A percentile compares a stretch with the other conserved stretches of the same genome.
Conservation (phyloP, 2,888 invertebrate genomes). For the Aphrophora alni region DNA sequence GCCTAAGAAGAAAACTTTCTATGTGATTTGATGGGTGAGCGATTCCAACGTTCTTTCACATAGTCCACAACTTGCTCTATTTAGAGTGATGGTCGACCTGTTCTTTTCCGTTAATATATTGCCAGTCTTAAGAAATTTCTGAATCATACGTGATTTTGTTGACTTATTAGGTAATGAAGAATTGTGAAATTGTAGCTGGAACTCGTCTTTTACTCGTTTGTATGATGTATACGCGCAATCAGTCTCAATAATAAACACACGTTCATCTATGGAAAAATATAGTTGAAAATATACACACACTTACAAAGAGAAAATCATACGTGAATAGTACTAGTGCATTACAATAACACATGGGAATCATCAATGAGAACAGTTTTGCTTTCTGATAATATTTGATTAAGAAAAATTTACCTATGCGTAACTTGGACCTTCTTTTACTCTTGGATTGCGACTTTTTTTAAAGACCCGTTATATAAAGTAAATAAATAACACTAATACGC, state of each 20-base stretch:
- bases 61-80: neutral
- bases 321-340: neutral
- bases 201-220: constrained; percentile 6
- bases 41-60: neutral
- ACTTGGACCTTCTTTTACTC: neutral
- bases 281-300: neutral
- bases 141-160: neutral
- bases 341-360: neutral
- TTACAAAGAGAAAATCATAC: neutral
- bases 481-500: no score
- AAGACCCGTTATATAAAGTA: constrained; percentile 13
- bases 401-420: neutral
- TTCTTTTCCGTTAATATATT: neutral
- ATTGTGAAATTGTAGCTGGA: neutral
- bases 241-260: constrained; percentile 16
- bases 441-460: neutral
- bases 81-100: neutral
- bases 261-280: neutral
- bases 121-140: neutral
- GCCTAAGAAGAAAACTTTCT: neutral
- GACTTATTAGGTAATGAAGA: constrained; percentile 6
- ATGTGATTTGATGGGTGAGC: neutral
- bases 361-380: neutral
- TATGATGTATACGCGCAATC: neutral
- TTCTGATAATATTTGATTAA: neutral